Base-by-base conservation (phyloP, 2,797 vertebrate species). In the Paguma larvata region DNA sequence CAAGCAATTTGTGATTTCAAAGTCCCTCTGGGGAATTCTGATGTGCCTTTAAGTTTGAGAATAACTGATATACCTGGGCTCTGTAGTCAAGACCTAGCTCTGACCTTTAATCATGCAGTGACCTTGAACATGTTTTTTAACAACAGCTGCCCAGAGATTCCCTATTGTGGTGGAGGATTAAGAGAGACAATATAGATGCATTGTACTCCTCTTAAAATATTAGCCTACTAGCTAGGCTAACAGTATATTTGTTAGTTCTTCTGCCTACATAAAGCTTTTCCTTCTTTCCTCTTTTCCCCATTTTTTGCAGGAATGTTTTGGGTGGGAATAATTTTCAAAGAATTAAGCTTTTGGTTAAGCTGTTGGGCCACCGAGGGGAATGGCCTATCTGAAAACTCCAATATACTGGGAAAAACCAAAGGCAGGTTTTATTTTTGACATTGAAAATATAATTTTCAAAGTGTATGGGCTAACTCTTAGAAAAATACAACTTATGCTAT, bases 371-470 rank as follows among this genome's bases (percentile, higher is more conserved):
- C 5, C 46, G n/a, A 94, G 19, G 78, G 13, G 10, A 83, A 77
- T 75, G 15, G 3, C 5, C 89, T 88, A 75, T 89, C 41, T 84
- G 32, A 77, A 94, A 82, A 51, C 1, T 68, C 21, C 0, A 68
- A 12, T 56, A 85, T 62, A 32, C 8, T 53, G 25, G 34, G 48
- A 84, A 70, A 72, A 73, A 56, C 21, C 25, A 85, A 78, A 27
- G 7, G 14, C 14, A 51, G 48, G 1, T 84, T 97, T 65, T 86
- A 62, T 63, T 94, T 96, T 77, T 92, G 19, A 86, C n/a, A 70
- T 83, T 95, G 87, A 68, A 84, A 91, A 83, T 19, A 41, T 44
- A 75, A 38, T 84, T 85, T 94, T 62, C 32, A 87, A 93, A 85
- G 27, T 70, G 6, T 32, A 65, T 59, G 63, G 15, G 48, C 68